Base-by-base conservation (phyloP, 2,888 invertebrate genomes). In the Chesias legatella region DNA sequence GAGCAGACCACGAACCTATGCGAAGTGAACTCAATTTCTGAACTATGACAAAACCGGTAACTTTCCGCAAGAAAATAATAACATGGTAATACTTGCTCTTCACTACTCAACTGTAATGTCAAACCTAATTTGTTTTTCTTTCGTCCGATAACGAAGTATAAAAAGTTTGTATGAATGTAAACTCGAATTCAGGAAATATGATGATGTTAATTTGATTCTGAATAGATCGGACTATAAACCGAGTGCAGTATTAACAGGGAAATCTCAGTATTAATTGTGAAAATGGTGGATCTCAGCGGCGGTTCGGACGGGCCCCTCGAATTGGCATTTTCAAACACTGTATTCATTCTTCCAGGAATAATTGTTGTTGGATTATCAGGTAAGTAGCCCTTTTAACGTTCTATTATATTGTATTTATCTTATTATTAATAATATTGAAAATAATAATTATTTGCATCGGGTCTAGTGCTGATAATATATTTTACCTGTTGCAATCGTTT, bases 291-390 rank as follows among this genome's bases (percentile, higher is more conserved):
- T 80, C 89, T 96, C 64, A 92, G 94, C 48, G 94, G 94, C 10
- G 92, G 93, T 31, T 90, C 93, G 44, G 94, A 94, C 60, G 94
- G 94, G 5, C 94, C 94, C 0, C 90, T 94, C 64, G 95, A 95
- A 74, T 95, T 95, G 79, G 94, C 94, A 56, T 96, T 97, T 83
- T 95, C 95, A 51, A 96, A 97, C 82, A 88, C 92, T 27, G 94
- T 96, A 56, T 96, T 97, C 77, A 93, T 96, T 60, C 71, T 96
- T 62, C 96, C 97, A 57, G 95, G 94, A 34, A 91, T 95, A 57
- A 90, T 96, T 55, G 92, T 96, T 58, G 83, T 94, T 56, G 91
- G 92, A 56, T 89, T 97, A 69, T 91, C 94, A 79, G 93, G 96
- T 96, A 84, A 91, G 90, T 32, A 29, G 26, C 22, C 7, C 21